Evolutionary conservation across 1,140 invertebrate species (phyloP).

Genomic region (Drosophila albomicans): DNA sequence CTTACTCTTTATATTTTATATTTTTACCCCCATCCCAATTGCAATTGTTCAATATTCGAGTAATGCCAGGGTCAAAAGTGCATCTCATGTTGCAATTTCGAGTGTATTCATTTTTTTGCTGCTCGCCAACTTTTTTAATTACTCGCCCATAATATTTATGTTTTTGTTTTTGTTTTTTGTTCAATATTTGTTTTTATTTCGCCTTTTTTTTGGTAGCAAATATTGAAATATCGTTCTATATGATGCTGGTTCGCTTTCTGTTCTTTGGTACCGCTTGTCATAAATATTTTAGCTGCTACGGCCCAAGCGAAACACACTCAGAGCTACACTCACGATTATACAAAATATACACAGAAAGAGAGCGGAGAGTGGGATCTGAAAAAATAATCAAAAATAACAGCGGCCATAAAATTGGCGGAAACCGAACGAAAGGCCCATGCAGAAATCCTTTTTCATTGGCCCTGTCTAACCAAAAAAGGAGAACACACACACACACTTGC

Average conservation of each 20-base stretch:
- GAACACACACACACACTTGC: conserved; percentile 28
- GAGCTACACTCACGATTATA: background rate
- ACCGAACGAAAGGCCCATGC: conserved; percentile 53
- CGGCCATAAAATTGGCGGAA: conserved; percentile 74
- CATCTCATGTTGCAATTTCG: conserved; percentile 34
- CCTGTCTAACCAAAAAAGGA: conserved; percentile 43
- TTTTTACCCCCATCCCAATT: background rate
- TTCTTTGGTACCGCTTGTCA: conserved; percentile 62
- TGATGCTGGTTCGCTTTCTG: conserved; percentile 20
- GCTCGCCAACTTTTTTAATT: conserved; percentile 72
- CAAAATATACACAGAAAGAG: background rate
- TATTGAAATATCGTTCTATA: conserved; percentile 72
- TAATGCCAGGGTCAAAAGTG: conserved; percentile 25
- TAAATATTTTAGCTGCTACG: conserved; percentile 75
- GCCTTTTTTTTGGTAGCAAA: conserved; percentile 41
- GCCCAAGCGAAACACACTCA: conserved; percentile 22
- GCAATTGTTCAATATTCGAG: conserved; percentile 25
- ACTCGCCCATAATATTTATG: conserved; percentile 50
- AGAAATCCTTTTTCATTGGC: conserved; percentile 74
- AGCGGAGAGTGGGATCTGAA: conserved; percentile 22
- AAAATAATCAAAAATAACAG: conserved; percentile 69
- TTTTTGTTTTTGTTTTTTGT: background rate
- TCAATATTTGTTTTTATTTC: conserved; percentile 5
- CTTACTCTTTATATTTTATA: background rate
- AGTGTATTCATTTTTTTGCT: conserved; percentile 25